These are phyloP conservation scores for Apis cerana DNA, from an alignment of 1,140 invertebrate species.

Conservation along the genomic window DNA sequence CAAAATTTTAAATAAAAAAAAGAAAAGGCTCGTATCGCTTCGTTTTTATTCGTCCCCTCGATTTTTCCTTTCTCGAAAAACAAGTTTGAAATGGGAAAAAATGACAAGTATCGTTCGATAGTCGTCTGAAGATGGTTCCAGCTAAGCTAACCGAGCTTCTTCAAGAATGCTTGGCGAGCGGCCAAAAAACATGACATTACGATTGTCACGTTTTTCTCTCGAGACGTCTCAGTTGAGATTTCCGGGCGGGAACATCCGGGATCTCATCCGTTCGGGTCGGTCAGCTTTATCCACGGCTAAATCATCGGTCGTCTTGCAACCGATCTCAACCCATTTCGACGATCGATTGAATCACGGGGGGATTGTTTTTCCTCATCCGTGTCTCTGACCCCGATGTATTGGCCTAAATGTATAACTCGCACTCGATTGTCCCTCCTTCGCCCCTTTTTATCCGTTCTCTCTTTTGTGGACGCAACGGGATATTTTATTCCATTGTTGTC, in stretches of 20 bases:
- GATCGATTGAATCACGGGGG: slow-evolving; percentile 48
- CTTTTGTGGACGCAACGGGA: not conserved
- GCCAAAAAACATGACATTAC: slow-evolving; percentile 56
- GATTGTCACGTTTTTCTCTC: slow-evolving; percentile 53
- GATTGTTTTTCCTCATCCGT: slow-evolving; percentile 17
- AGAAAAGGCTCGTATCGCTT: too few relatives aligned
- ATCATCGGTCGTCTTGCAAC: slow-evolving; percentile 24
- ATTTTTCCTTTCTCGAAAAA: too few relatives aligned
- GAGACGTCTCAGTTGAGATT: slow-evolving; percentile 28
- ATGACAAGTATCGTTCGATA: too few relatives aligned
- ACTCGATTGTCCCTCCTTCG: not conserved
- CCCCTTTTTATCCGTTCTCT: too few relatives aligned
- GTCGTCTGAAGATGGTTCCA: slow-evolving; percentile 15
- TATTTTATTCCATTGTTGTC: not conserved
- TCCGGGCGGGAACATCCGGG: slow-evolving; percentile 36
- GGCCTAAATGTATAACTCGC: slow-evolving; percentile 15
- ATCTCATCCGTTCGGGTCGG: slow-evolving; percentile 23
- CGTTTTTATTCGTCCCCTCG: too few relatives aligned
- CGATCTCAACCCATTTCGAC: slow-evolving; percentile 23
- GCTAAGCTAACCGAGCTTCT: slow-evolving; percentile 23
- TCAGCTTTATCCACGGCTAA: slow-evolving; percentile 32
- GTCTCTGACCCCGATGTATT: not conserved
- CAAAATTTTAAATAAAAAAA: too few relatives aligned
- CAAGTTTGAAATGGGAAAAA: too few relatives aligned
- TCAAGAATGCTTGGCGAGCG: slow-evolving; percentile 43